Evolutionary conservation across 2,113 vertebrate genomes (phyloP).

Genomic region (Empidonax alnorum): DNA sequence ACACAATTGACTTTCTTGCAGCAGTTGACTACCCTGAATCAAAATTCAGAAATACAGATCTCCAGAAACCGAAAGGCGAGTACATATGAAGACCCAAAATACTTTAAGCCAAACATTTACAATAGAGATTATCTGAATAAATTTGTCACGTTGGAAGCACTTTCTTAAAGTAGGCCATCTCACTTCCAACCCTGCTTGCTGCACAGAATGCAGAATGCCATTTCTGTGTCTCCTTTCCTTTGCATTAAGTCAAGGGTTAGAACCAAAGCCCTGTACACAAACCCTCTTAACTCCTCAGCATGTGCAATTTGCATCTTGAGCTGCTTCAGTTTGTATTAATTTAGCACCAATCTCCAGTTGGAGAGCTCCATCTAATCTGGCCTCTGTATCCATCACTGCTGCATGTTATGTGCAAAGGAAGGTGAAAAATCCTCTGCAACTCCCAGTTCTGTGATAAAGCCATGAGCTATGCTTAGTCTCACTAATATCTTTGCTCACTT

Average conservation of each 20-base stretch:
- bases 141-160: neutral
- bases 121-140: neutral
- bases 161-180: neutral
- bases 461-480: neutral
- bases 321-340: constrained; percentile 22
- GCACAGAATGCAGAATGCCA: neutral
- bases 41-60: neutral
- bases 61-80: constrained; percentile 10
- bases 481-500: neutral
- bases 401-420: neutral
- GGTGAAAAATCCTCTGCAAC: neutral
- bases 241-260: neutral
- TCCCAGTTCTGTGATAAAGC: neutral
- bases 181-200: neutral
- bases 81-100: neutral
- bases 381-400: neutral
- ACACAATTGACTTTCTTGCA: constrained; percentile 38
- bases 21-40: constrained; percentile 4
- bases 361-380: neutral
- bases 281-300: constrained; percentile 7
- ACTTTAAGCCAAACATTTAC: neutral
- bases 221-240: neutral
- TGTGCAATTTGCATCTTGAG: neutral
- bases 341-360: neutral
- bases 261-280: constrained; percentile 8